Evolutionary conservation across 2,888 invertebrate species (phyloP), one percentile per base, ranked within the genome.

Genomic region (Tipula lateralis): DNA sequence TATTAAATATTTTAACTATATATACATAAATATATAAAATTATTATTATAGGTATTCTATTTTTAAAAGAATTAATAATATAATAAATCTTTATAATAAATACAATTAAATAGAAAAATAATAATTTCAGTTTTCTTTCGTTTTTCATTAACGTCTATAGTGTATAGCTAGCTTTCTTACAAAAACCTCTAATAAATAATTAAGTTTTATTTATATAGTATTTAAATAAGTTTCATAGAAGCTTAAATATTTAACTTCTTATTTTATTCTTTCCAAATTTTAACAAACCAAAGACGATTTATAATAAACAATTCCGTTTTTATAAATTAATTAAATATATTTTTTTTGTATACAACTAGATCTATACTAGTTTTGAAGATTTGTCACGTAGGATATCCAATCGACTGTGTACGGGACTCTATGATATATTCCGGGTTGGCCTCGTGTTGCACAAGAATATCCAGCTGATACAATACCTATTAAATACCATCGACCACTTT

Each of bases 351-450:
- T 16, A 50, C 44, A 50, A 50, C 16, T 50, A 16, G 44, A 5
- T 16, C 16, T 16, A 50, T 50, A 24, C 66, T 66, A 66, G 24
- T 83, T 34, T 29, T 84, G 83, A 84, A 90, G 87, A 85, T 89
- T 90, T 82, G 89, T 92, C 0, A 93, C 93, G 86, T 93, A 93
- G 85, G 93, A 93, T 87, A 97, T 96, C 97, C 97, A 97, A 89
- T 97, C 97, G 5, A 97, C 96, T 0, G 97, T 97, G 88, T 96
- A 96, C 0, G 97, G 96, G 5, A 97, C 97, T 87, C 97, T 92
- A 89, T 97, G 97, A 91, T 97, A 97, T 87, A 97, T 97, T 84
- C 97, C 97, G 0, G 97, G 97, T 88, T 97, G 97, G 19, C 97
- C 97, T 16, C 96, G 93, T 88, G 97, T 96, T 0, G 97, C 97